Percentiles rank a stretch among this genome's conserved stretches.
These are phyloP conservation scores for Pelochelys cantorii DNA, from an alignment of 2,797 vertebrate genomes.

Conservation along the genomic window DNA sequence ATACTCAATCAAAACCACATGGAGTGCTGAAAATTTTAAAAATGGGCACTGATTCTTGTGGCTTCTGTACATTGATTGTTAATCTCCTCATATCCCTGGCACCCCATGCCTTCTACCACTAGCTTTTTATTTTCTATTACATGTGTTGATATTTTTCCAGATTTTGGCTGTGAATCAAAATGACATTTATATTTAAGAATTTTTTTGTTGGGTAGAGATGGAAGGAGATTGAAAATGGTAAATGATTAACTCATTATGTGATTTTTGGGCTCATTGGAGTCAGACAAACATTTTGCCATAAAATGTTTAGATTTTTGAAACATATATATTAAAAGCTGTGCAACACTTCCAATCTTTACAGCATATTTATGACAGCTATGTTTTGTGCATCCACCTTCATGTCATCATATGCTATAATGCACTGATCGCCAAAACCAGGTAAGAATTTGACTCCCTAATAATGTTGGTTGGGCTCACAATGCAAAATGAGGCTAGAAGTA, in stretches of 20 bases:
- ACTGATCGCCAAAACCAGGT: constrained; percentile 1
- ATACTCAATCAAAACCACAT: not conserved
- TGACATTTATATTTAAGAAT: constrained; percentile 33
- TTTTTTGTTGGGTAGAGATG: constrained; percentile 1
- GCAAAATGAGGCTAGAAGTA: not conserved
- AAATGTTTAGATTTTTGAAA: constrained; percentile 10
- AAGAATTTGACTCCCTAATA: not conserved
- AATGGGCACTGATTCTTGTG: constrained; percentile 37
- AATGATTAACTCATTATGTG: not conserved
- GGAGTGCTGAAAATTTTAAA: not conserved
- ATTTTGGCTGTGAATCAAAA: constrained; percentile 32
- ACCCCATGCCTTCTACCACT: constrained; percentile 18
- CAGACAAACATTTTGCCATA: not conserved
- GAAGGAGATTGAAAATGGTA: constrained; percentile 17
- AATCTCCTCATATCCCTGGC: constrained; percentile 63
- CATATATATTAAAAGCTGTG: not conserved
- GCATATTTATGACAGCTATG: not conserved
- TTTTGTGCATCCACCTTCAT: not conserved
- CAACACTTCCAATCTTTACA: not conserved
- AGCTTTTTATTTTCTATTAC: constrained; percentile 24
- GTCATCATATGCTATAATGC: not conserved
- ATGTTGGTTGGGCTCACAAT: not conserved
- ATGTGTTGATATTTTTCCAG: not conserved
- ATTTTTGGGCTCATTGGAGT: not conserved
- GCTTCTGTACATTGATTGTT: constrained; percentile 39